Conservation (phyloP, 2,113 vertebrate species). For the Callipepla squamata region DNA sequence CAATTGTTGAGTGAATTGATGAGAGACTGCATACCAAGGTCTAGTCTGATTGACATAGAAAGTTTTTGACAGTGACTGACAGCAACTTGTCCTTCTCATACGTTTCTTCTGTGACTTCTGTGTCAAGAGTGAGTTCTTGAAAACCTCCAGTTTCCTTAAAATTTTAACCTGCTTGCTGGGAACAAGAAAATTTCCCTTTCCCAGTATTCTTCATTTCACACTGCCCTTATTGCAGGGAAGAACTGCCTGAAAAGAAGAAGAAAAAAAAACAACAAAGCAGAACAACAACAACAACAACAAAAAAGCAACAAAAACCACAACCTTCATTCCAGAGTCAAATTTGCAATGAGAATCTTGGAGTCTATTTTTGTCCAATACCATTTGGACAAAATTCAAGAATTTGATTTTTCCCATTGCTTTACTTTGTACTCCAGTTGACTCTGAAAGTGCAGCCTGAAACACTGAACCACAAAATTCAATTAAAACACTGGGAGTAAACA, state of each 20-base stretch:
- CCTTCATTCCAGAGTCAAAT: conserved; percentile 81
- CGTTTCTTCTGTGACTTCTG: conserved; percentile 39
- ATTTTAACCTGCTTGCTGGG: conserved; percentile 77
- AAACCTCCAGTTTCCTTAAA: conserved; percentile 37
- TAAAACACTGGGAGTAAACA: conserved; percentile 70
- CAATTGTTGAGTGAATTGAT: neutral
- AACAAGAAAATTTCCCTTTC: conserved; percentile 77
- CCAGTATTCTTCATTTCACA: conserved; percentile 73
- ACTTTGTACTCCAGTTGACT: conserved; percentile 77
- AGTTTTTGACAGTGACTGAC: conserved; percentile 32
- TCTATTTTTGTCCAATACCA: conserved; percentile 83
- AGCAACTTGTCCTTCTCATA: neutral
- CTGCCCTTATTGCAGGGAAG: conserved; percentile 67
- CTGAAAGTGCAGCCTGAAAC: conserved; percentile 69
- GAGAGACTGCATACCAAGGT: neutral
- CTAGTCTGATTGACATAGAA: neutral
- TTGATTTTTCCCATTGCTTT: conserved; percentile 79
- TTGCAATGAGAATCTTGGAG: conserved; percentile 82
- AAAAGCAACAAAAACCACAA: conserved; percentile 29
- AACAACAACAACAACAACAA: neutral
- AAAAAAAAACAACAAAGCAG: conserved; percentile 50
- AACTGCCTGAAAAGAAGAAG: conserved; percentile 66
- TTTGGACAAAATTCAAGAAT: conserved; percentile 86
- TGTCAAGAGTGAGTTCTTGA: conserved; percentile 45
- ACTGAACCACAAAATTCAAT: conserved; percentile 75